phyloP scores from a whole-genome alignment of 2,113 vertebrate species.

The Vimba vimba region DNA sequence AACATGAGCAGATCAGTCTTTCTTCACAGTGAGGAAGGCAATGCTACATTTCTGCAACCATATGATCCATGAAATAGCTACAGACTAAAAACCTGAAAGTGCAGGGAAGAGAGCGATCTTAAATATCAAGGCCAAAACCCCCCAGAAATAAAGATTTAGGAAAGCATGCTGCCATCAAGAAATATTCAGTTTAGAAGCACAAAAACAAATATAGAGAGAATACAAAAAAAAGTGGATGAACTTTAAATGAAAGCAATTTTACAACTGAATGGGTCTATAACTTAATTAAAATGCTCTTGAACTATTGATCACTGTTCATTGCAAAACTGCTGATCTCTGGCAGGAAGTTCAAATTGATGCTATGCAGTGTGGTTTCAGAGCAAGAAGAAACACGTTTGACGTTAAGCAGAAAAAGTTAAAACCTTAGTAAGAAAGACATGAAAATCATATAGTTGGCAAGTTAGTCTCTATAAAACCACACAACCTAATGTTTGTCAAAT shows the following conservation, averaged over 20 bases:
- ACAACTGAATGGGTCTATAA: not conserved
- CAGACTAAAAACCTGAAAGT: not conserved
- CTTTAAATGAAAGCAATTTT: not conserved
- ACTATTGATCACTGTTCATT: constrained; percentile 4
- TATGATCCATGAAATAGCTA: constrained; percentile 41
- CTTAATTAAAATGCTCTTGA: not conserved
- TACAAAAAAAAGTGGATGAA: not conserved
- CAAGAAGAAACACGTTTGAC: not conserved
- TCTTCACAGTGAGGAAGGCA: constrained; percentile 16
- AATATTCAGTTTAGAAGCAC: not conserved
- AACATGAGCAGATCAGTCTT: constrained; percentile 5
- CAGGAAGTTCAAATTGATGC: not conserved
- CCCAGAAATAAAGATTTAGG: not conserved
- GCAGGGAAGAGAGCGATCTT: not conserved
- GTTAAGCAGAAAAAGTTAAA: not conserved
- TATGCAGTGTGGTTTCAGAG: not conserved
- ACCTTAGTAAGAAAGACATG: not conserved
- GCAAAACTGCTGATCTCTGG: not conserved
- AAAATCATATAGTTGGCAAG: not conserved
- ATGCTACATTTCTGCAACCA: constrained; percentile 39
- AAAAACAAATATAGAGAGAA: not conserved
- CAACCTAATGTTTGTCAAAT: not conserved
- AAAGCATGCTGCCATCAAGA: not conserved
- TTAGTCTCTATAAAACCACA: not conserved
- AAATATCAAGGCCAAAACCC: constrained; percentile 3